These are phyloP conservation scores for Apamea anceps DNA, from an alignment of 2,888 invertebrate genomes.

Conservation along the genomic window DNA sequence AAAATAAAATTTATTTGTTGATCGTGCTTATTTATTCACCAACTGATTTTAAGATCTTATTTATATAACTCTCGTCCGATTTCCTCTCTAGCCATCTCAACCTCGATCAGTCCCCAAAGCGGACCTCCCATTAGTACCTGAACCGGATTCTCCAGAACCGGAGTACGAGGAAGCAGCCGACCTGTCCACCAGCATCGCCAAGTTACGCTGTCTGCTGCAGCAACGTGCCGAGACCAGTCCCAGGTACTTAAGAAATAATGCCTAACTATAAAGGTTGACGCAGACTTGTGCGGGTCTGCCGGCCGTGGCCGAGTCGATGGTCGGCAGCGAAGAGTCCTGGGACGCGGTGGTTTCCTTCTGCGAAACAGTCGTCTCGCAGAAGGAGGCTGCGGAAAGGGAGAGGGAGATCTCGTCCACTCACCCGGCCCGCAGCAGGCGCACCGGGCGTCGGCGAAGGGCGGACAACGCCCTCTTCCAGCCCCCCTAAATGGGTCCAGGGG, in stretches of 20 bases:
- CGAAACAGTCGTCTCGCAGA: no score
- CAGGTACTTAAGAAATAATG: slow-evolving; percentile 35
- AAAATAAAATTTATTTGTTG: not conserved
- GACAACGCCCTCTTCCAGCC: no score
- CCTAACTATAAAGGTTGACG: not conserved
- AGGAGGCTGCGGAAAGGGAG: no score
- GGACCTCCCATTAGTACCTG: slow-evolving; percentile 47
- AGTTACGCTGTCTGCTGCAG: slow-evolving; percentile 91
- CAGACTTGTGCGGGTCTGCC: no score
- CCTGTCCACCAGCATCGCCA: slow-evolving; percentile 93
- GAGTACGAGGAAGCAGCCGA: slow-evolving; percentile 94
- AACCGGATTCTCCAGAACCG: slow-evolving; percentile 91
- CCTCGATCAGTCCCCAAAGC: slow-evolving; percentile 50
- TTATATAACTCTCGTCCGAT: not conserved
- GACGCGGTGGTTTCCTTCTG: no score
- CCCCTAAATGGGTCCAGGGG: no score
- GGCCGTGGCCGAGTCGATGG: no score
- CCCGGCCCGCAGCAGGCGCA: no score
- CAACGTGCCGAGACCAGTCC: slow-evolving; percentile 82
- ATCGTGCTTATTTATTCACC: not conserved
- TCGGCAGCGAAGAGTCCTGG: no score
- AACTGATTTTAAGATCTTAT: not conserved
- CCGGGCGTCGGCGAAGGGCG: no score
- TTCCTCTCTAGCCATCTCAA: slow-evolving; percentile 66
- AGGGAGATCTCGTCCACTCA: no score